Percentiles rank a stretch among this genome's conserved stretches.
Conservation (phyloP, 1,140 invertebrate genomes). For the Sminthurinus signatus region DNA sequence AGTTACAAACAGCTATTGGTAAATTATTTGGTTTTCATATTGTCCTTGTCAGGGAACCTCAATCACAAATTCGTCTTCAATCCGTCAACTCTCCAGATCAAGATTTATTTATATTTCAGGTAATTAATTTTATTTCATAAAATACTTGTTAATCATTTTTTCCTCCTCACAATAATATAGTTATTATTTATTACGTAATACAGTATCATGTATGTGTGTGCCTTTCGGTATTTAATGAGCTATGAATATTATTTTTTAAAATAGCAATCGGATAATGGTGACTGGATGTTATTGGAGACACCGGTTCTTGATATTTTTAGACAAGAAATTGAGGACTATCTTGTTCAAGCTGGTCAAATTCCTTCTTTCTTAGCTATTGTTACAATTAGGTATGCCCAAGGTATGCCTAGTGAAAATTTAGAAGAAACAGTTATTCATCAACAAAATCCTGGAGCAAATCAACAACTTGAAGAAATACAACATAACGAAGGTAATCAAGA, state of each 20-base stretch:
- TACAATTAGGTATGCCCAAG: conserved; percentile 29
- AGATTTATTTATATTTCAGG: conserved; percentile 37
- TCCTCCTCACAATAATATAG: background rate
- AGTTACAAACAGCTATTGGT: conserved; percentile 22
- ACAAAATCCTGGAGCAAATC: conserved; percentile 8
- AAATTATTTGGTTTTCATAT: conserved; percentile 36
- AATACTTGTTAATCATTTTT: conserved; percentile 1
- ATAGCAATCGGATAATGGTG: conserved; percentile 3
- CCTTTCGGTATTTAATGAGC: no score
- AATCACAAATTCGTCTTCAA: conserved; percentile 30
- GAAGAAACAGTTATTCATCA: conserved; percentile 3
- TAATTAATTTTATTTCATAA: background rate
- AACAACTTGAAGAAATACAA: conserved; percentile 11
- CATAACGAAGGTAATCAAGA: conserved; percentile 9
- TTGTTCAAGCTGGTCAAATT: conserved; percentile 28
- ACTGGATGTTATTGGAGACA: conserved; percentile 37
- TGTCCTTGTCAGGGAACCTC: conserved; percentile 25
- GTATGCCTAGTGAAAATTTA: conserved; percentile 2
- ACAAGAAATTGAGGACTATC: conserved; percentile 35
- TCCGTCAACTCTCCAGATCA: conserved; percentile 25
- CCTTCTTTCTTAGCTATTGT: conserved; percentile 33
- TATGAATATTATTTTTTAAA: no score
- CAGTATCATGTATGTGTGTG: no score
- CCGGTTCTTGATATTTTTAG: conserved; percentile 34
- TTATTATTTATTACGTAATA: no score